A percentile compares a stretch with the other conserved stretches of the same genome.
Evolutionary conservation across 2,888 invertebrate species (phyloP).

Genomic region (Hedya salicella): DNA sequence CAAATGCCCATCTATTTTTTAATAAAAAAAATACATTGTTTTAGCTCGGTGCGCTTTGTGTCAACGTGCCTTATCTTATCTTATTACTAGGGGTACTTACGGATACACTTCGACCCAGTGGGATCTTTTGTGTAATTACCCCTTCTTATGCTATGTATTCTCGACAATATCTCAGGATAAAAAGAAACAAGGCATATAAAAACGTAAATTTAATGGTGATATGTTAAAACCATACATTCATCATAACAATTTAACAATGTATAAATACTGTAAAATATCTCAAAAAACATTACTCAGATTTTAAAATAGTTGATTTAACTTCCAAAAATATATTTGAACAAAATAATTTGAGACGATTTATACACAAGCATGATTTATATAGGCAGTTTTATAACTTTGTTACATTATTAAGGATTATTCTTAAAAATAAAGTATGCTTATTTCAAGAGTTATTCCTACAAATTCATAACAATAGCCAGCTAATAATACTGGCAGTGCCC

Average conservation of each 20-base stretch:
- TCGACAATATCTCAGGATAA: neutral
- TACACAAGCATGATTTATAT: neutral
- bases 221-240: conserved; percentile 1
- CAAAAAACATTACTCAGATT: conserved; percentile 10
- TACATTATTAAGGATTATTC: conserved; percentile 8
- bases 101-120: too few species aligned
- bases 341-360: neutral
- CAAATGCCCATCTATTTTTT: too few species aligned
- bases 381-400: neutral
- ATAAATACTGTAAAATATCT: conserved; percentile 31
- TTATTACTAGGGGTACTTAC: too few species aligned
- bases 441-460: neutral
- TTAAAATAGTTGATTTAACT: neutral
- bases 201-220: conserved; percentile 25
- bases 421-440: conserved; percentile 9
- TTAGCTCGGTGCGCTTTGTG: too few species aligned
- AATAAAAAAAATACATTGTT: too few species aligned
- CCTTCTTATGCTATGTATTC: too few species aligned
- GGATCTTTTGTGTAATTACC: too few species aligned
- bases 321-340: conserved; percentile 4
- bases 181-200: conserved; percentile 8
- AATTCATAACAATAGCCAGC: neutral
- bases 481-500: neutral
- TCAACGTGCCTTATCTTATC: too few species aligned
- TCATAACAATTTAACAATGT: conserved; percentile 23